Evolutionary conservation across 1,140 invertebrate species (phyloP), one percentile per base, ranked within the genome.

Genomic region (Zaprionus taronus): DNA sequence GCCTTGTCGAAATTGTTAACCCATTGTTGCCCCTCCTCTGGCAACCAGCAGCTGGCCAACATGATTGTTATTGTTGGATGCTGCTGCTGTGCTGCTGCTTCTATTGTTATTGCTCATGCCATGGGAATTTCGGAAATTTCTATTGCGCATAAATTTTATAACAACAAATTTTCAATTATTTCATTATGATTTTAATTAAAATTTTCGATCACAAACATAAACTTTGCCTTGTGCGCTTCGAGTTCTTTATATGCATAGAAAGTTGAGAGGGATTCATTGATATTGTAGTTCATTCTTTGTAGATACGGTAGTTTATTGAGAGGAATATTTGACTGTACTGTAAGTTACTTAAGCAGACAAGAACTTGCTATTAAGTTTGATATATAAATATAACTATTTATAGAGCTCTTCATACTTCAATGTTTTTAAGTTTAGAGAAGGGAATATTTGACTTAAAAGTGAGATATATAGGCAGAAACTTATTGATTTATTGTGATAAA

Each of bases 141-240:
- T 77, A 67, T 70, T 77, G 68, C 81, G 76, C 70, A 81, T 68
- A 72, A 80, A 80, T 77, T 90, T 77, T 76, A 90, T 79, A 81
- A 81, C 75, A 89, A 84, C 75, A 81, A 86, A 84, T 81, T 84
- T 75, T 55, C 81, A 89, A 82, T 85, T 90, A 90, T 90, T 90
- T 90, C 79, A 90, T 90, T 85, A 90, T 91, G 77, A 77, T 85
- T 85, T 90, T 90, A 90, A 90, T 90, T 90, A 87, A 90, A 85
- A 90, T 80, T 90, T 84, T 79, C 77, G 67, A 76, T 78, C 67
- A 69, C 22, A 36, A 38, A 66, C 60, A 72, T 72, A 63, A 71
- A 72, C 74, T 75, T 72, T 22, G 61, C 61, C 58, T 56, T 70
- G 49, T 34, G 53, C 53, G 36, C 44, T 69, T 44, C 44, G 22